Percentiles rank a stretch among this genome's conserved stretches.
phyloP scores from a whole-genome alignment of 2,113 vertebrate species.

The Climacteris rufus region DNA sequence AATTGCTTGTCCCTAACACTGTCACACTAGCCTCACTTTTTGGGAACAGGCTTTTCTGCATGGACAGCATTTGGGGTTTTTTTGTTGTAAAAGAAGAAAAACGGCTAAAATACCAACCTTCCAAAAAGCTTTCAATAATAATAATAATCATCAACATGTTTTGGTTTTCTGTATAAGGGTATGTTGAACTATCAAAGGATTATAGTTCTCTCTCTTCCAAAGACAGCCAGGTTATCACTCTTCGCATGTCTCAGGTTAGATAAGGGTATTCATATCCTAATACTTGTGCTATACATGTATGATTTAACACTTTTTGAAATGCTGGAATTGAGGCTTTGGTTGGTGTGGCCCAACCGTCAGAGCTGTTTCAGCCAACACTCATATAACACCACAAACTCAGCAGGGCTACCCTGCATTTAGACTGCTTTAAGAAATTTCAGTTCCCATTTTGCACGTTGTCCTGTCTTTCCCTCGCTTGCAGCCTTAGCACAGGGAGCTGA shows the following conservation, averaged over 20 bases:
- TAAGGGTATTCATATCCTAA: neutral
- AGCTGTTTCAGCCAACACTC: neutral
- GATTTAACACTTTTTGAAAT: neutral
- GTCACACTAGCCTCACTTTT: rapidly evolving
- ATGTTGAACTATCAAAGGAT: neutral
- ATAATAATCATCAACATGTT: neutral
- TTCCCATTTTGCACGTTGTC: neutral
- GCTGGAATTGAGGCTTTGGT: neutral
- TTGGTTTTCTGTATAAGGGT: neutral
- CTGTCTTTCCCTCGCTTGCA: neutral
- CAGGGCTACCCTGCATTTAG: neutral
- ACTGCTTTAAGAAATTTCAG: neutral
- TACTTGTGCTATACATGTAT: neutral
- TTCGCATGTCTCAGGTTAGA: neutral
- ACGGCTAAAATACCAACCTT: neutral
- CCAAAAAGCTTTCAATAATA: neutral
- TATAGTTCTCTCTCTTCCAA: neutral
- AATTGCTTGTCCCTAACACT: no score
- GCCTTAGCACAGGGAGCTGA: neutral
- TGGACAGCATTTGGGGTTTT: neutral
- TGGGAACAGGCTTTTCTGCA: neutral
- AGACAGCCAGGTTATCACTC: neutral
- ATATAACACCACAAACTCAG: neutral
- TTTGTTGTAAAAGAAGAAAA: neutral
- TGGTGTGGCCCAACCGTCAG: neutral